Base-by-base conservation (phyloP, 2,797 vertebrate genomes). In the Moxostoma hubbsi region DNA sequence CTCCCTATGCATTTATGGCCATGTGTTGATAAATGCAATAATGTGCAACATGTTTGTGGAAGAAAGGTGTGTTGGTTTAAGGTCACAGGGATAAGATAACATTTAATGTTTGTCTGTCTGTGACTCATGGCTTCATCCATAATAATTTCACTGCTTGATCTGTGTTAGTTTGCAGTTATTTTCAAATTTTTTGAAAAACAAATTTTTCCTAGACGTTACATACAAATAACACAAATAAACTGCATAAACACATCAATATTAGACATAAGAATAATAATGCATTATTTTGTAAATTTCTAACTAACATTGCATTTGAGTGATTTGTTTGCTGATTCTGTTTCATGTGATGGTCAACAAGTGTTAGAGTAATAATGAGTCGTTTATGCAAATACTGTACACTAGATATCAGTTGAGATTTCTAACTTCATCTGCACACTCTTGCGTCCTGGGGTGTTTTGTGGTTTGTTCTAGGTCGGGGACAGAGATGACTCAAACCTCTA, bases 401-500 rank as follows among this genome's bases (percentile, higher is more conserved):
- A 73, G 11, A 58, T 9, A 45, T 73, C 4, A 50, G 24, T 12
- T 36, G 5, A 9, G 3, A 49, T 49, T 47, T 61, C 7, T 36
- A 36, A 1, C n/a, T 10, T 61, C 9, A 51, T 61, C 18, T 7
- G 9, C 9, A 18, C 43, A 11, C 18, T 15, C 43, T 11, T 67
- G 11, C 53, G 15, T 7, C n/a, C 10, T 54, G 12, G 46, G 43
- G 62, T 64, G 43, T 15, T 68, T 12, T 51, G 5, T 75, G 8
- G 2, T 79, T 11, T 64, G n/a, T 66, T 87, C 84, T 88, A 99
- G 98, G 97, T 99, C 87, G 97, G 98, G 73, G 91, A 98, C 90
- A 92, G 97, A 53, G 96, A 97, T 81, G 98, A 99, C 91, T 99
- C 98, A 5, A 99, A 98, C 88, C 94, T 99, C 77, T 99, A 98